Evolutionary conservation across 2,113 vertebrate species (phyloP).

Genomic region (Brachypteracias leptosomus): DNA sequence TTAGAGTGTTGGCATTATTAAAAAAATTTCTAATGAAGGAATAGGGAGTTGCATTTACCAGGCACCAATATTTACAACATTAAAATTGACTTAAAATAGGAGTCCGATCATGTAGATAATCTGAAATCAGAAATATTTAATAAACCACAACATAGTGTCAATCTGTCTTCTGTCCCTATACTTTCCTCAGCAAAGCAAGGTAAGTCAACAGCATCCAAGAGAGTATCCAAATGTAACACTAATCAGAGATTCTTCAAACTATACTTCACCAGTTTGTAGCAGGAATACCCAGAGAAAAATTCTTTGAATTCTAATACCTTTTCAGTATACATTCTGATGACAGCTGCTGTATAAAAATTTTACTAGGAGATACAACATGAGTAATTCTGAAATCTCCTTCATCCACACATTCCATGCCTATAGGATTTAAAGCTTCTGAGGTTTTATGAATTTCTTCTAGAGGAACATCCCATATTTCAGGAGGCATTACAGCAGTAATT

Average conservation of each 20-base stretch:
- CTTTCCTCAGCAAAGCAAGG: neutral
- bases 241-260: neutral
- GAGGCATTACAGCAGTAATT: too few species aligned
- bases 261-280: neutral
- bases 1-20: neutral
- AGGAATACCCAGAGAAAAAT: neutral
- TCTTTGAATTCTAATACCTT: slow-evolving; percentile 73
- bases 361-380: slow-evolving; percentile 85
- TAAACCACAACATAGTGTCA: neutral
- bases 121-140: neutral
- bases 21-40: neutral
- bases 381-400: slow-evolving; percentile 64
- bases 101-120: neutral
- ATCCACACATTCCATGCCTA: too few species aligned
- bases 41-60: neutral
- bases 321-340: slow-evolving; percentile 76
- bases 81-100: neutral
- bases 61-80: neutral
- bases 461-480: too few species aligned
- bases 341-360: slow-evolving; percentile 83
- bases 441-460: too few species aligned
- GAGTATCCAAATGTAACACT: neutral
- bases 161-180: neutral
- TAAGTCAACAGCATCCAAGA: neutral
- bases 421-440: too few species aligned